Base-by-base conservation (phyloP, 2,888 invertebrate genomes). In the Idaea aversata region DNA sequence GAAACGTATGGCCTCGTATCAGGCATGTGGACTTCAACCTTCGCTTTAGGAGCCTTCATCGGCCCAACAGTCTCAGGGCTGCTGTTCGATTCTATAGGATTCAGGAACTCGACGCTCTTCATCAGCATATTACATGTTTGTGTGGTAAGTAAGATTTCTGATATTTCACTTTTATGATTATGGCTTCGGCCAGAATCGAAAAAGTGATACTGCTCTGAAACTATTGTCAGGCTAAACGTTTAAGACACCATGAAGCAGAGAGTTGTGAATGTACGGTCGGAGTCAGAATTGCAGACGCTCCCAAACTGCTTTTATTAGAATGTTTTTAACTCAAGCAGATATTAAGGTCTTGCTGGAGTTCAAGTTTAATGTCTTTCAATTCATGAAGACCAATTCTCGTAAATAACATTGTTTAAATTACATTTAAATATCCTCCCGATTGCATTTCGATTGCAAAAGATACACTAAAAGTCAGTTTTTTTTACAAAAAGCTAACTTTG, bases 1-100 rank as follows among this genome's bases (percentile, higher is more conserved):
- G 97, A 97, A 80, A 98, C 98, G 0, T 98, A 97, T 80, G 98
- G 98, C 0, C 90, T 98, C 57, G 96, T 98, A 7, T 97, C 98
- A 0, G 98, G 98, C 0, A 93, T 98, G 77, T 98, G 98, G 96
- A 98, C 98, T 1, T 97, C 97, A 0, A 95, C 97, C 0, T 98
- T 98, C 79, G 97, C 98, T 0, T 91, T 98, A 10, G 98, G 98
- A 0, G 97, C 97, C 1, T 97, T 97, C 85, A 95, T 97, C 63
- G 97, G 97, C 0, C 97, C 97, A 0, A 96, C 96, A 0, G 90
- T 96, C 87, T 96, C 85, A 75, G 97, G 97, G 0, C 93, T 96
- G 59, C 92, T 97, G 0, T 95, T 95, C 76, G 97, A 97, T 77
- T 93, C 88, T 63, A 94, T 96, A 63, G 96, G 96, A 0, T 97